Base-by-base conservation (phyloP, 2,888 invertebrate genomes). In the Sarcophaga variegata region DNA sequence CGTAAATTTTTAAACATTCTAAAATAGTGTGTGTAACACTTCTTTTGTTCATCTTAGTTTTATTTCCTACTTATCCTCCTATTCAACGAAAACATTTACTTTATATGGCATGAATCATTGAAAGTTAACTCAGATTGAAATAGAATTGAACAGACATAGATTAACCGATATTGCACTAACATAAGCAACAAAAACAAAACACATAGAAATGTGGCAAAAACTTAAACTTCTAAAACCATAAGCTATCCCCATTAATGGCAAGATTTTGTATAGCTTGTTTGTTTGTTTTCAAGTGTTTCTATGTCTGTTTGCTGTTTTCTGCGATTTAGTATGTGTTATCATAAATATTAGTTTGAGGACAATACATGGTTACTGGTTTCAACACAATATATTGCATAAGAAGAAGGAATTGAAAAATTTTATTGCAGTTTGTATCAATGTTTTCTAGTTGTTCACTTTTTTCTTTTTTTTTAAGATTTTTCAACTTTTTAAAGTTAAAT, bases 271-370 rank as follows among this genome's bases (percentile, higher is more conserved):
- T 79, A 64, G 20, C 47, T 20, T 20, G 62, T 25, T 63, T 79
- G 63, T 79, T 22, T 45, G 2, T 27, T 69, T 64, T 66, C 22
- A 22, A 14, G 37, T 59, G 59, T 45, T 49, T 49, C 1, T 14
- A 47, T 45, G 54, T 70, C 71, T 79, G 25, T 71, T 62, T 70
- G n/a, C 49, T 63, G 22, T 67, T 20, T 47, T 63, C 63, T 62
- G 63, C 79, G 63, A 62, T 78, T 62, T 79, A 70, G 79, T 47
- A 3, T 49, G 2, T 62, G 63, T 27, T 79, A 79, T 79, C 79
- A 79, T 79, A 79, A 79, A 79, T 79, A 63, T 79, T 79, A 47
- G 47, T 63, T 70, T 63, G 70, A 79, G 12, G 49, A 14, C 70
- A 63, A 70, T 70, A 70, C 49, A 27, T 27, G 27, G 27, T 79